phyloP scores from a whole-genome alignment of 2,797 vertebrate genomes.

The Hippoglossus hippoglossus region DNA sequence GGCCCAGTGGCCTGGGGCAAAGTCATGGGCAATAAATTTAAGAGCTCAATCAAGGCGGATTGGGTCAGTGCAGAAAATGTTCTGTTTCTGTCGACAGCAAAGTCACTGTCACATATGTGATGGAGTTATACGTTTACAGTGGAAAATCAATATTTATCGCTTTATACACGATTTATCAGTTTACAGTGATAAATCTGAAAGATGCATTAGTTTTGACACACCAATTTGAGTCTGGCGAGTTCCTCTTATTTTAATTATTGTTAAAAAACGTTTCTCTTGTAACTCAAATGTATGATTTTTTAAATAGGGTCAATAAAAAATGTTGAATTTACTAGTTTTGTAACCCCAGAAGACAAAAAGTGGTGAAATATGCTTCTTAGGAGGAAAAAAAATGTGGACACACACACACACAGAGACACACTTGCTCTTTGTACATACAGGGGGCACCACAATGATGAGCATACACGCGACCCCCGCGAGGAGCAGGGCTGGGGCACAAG shows the following conservation, averaged over 20 bases:
- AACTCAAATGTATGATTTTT: slow-evolving; percentile 1
- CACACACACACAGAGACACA: slow-evolving; percentile 4
- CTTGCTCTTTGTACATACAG: slow-evolving; percentile 57
- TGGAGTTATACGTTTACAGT: too few relatives aligned
- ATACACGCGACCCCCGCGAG: slow-evolving; percentile 86
- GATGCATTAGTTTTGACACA: too few relatives aligned
- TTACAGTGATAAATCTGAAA: too few relatives aligned
- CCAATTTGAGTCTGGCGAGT: neutral
- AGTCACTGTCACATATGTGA: too few relatives aligned
- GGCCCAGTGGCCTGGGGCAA: neutral
- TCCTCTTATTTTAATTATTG: neutral
- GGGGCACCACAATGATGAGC: slow-evolving; percentile 88
- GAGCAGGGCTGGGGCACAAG: slow-evolving; percentile 88
- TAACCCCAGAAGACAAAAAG: too few relatives aligned
- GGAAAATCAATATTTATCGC: too few relatives aligned
- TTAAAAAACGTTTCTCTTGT: too few relatives aligned
- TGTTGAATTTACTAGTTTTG: neutral
- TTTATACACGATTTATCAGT: too few relatives aligned
- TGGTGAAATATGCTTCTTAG: too few relatives aligned
- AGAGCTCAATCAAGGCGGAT: neutral
- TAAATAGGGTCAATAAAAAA: neutral
- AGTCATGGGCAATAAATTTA: neutral
- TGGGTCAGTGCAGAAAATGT: slow-evolving; percentile 4
- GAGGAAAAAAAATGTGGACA: neutral
- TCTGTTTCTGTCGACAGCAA: too few relatives aligned